Base-by-base conservation (phyloP, 2,113 vertebrate genomes). In the Dipodomys spectabilis region DNA sequence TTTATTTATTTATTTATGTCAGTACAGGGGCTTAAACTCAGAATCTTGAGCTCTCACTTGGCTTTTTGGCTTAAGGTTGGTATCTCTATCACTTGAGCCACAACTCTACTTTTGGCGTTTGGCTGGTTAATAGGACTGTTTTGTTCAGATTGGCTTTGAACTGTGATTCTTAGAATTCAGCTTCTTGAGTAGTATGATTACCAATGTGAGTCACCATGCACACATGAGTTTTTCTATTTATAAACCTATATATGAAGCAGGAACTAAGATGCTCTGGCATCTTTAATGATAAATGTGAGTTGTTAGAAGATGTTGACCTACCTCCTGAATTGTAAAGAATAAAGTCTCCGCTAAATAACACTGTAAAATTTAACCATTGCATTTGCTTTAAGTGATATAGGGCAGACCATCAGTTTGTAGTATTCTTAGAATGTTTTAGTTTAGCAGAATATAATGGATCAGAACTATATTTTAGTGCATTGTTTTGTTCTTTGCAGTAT, bases 401-500 rank as follows among this genome's bases (percentile, higher is more conserved):
- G 39, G 39, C 39, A 39, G 84, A 92, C 60, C 74, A 80, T 35
- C 45, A 81, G 7, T 75, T 69, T 86, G 45, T 84, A 82, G 2
- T 84, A 20, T 67, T 85, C 30, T 88, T 60, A 23, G 22, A 28
- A 87, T 83, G 90, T 90, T 32, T 84, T 49, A 65, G 28, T 72
- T 91, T 86, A 49, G 7, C 27, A 62, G 39, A 69, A 65, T 74
- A 7, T 60, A 72, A 92, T 9, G 25, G 81, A 75, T 71, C 44
- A 67, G 44, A 95, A 90, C 57, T 39, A 82, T 92, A 77, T n/a
- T 89, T 72, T 88, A 82, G 23, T 73, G 13, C 22, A 19, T 53
- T 78, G 53, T 18, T 94, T 79, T 75, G 57, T 86, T 73, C 19
- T 71, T 84, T 82, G 19, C 0, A 84, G 28, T 30, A 13, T 23